A percentile compares a stretch with the other conserved stretches of the same genome.
phyloP scores from a whole-genome alignment of 1,140 invertebrate species.

The Drosophila arawakana region DNA sequence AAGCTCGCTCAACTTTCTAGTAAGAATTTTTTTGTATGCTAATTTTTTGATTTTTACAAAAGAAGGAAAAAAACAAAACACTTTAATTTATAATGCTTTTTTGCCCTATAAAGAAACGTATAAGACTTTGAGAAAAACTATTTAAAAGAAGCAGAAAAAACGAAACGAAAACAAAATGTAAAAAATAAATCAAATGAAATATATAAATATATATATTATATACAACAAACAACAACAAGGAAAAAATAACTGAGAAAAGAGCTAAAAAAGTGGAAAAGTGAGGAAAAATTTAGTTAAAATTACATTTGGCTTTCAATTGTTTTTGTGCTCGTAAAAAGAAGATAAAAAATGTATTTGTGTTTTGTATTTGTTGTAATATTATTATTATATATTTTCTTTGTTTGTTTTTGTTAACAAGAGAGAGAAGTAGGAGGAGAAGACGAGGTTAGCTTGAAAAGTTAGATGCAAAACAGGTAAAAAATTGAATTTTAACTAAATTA shows the following conservation, averaged over 20 bases:
- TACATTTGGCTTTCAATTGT: conserved; percentile 50
- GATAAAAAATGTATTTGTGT: conserved; percentile 22
- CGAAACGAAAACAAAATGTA: conserved; percentile 25
- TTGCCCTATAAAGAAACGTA: conserved; percentile 82
- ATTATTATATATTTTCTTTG: conserved; percentile 15
- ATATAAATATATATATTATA: conserved; percentile 32
- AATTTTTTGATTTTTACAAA: conserved; percentile 58
- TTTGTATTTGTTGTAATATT: conserved; percentile 32
- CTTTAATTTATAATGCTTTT: conserved; percentile 66
- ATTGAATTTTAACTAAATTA: conserved; percentile 67
- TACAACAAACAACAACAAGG: conserved; percentile 16
- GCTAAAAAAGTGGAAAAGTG: conserved; percentile 10
- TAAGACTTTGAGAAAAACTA: conserved; percentile 78
- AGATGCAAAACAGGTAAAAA: conserved; percentile 60
- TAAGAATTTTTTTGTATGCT: conserved; percentile 61
- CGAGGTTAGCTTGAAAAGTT: conserved; percentile 60
- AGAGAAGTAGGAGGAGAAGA: not conserved
- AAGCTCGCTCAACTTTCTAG: conserved; percentile 54
- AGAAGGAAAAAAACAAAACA: not conserved
- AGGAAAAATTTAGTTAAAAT: conserved; percentile 64
- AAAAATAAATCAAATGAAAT: conserved; percentile 10
- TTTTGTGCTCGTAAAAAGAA: conserved; percentile 33
- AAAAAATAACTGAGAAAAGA: conserved; percentile 21
- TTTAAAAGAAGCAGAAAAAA: conserved; percentile 50
- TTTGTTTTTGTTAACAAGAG: conserved; percentile 28